Evolutionary conservation across 1,140 invertebrate genomes (phyloP).

Genomic region (Pentalonia nigronervosa): DNA sequence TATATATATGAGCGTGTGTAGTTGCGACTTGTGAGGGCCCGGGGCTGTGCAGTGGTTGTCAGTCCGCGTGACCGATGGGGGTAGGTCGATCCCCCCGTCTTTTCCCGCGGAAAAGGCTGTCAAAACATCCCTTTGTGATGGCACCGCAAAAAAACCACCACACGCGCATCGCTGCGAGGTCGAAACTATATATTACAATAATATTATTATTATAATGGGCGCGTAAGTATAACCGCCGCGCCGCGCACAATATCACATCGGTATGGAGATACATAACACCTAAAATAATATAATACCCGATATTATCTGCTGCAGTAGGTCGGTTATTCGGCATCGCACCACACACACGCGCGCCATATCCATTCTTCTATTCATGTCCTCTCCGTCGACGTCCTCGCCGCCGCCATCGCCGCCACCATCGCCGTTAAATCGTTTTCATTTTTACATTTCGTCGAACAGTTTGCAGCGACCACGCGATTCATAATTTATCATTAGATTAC

Average conservation of each 20-base stretch:
- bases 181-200: background rate
- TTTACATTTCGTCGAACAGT: background rate
- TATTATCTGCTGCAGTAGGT: background rate
- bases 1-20: background rate
- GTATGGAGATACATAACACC: background rate
- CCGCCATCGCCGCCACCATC: too few species aligned
- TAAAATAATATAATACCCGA: background rate
- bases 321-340: background rate
- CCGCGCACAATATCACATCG: background rate
- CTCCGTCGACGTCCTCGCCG: too few species aligned
- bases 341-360: background rate
- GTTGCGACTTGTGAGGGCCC: background rate
- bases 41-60: background rate
- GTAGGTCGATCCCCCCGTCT: background rate
- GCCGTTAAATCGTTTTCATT: too few species aligned
- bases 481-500: background rate
- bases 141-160: background rate
- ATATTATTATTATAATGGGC: background rate
- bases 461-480: background rate
- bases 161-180: background rate
- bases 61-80: background rate
- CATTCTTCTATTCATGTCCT: too few species aligned
- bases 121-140: slow-evolving; percentile 9
- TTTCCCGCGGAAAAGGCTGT: background rate
- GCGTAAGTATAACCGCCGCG: background rate